Percentiles rank a stretch among this genome's conserved stretches.
Evolutionary conservation across 2,113 vertebrate genomes (phyloP).

Genomic region (Pundamilia nyererei): DNA sequence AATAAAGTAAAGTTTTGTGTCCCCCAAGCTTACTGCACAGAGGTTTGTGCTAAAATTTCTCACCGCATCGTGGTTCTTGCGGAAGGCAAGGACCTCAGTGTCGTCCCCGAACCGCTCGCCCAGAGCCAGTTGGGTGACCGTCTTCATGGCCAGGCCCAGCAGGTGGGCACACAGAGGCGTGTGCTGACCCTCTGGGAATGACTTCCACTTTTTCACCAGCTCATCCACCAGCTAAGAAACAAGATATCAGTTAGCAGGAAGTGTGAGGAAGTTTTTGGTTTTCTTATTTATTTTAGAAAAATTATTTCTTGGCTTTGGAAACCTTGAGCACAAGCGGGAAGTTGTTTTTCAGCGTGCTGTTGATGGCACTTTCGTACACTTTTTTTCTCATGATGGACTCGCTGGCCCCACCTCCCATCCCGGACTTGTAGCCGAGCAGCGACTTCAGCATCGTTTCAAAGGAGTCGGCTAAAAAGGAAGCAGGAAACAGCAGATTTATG

Average conservation of each 20-base stretch:
- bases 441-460: conserved; percentile 98
- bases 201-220: conserved; percentile 85
- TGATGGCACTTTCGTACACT: conserved; percentile 80
- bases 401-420: conserved; percentile 61
- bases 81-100: conserved; percentile 83
- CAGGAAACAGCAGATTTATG: background rate
- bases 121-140: conserved; percentile 85
- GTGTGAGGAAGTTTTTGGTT: background rate
- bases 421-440: conserved; percentile 84
- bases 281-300: background rate
- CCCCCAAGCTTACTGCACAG: background rate
- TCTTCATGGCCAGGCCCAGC: conserved; percentile 91
- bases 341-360: conserved; percentile 78
- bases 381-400: conserved; percentile 83
- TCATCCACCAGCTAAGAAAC: conserved; percentile 82
- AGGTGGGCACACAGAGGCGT: conserved; percentile 88
- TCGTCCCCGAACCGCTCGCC: conserved; percentile 84
- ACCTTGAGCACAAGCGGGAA: conserved; percentile 84
- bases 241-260: background rate
- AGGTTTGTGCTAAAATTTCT: background rate
- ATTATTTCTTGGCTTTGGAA: background rate
- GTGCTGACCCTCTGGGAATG: conserved; percentile 84
- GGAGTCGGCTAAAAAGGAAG: conserved; percentile 78
- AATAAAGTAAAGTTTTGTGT: background rate
- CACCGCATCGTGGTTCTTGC: conserved; percentile 88